phyloP scores from a whole-genome alignment of 2,113 vertebrate genomes.

The Mirounga angustirostris region DNA sequence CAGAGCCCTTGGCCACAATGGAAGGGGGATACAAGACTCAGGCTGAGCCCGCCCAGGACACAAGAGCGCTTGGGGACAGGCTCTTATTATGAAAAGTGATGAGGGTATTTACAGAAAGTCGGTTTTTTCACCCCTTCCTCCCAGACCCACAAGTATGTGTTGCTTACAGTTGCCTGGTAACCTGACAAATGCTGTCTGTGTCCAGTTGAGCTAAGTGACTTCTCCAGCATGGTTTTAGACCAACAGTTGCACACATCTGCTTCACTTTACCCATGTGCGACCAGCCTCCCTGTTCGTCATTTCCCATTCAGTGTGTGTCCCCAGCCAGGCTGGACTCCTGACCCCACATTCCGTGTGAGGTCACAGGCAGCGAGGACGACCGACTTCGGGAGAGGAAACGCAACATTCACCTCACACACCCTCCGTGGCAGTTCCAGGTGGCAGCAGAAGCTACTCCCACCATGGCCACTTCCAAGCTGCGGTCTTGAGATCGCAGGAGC shows the following conservation, averaged over 20 bases:
- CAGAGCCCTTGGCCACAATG: background rate
- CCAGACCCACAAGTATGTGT: slow-evolving; percentile 63
- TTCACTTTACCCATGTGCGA: background rate
- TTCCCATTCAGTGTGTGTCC: background rate
- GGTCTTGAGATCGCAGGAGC: too few relatives aligned
- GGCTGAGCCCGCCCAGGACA: background rate
- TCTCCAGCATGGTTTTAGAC: background rate
- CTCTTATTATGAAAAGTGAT: slow-evolving; percentile 49
- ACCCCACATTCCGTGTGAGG: background rate
- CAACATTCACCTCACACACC: background rate
- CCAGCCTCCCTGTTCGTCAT: background rate
- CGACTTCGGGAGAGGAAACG: background rate
- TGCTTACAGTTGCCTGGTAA: slow-evolving; percentile 66
- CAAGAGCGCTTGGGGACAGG: background rate
- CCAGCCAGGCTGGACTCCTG: background rate
- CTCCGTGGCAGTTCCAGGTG: background rate
- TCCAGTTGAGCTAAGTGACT: background rate
- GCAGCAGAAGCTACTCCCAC: background rate
- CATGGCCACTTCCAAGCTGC: background rate
- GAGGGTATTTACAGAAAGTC: slow-evolving; percentile 23
- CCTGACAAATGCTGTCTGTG: background rate
- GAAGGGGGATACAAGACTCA: background rate
- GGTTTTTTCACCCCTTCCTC: slow-evolving; percentile 26
- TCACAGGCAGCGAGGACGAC: background rate
- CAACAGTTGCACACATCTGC: slow-evolving; percentile 8